These are phyloP conservation scores for Eupithecia subumbrata DNA, from an alignment of 2,888 invertebrate species.

Conservation along the genomic window DNA sequence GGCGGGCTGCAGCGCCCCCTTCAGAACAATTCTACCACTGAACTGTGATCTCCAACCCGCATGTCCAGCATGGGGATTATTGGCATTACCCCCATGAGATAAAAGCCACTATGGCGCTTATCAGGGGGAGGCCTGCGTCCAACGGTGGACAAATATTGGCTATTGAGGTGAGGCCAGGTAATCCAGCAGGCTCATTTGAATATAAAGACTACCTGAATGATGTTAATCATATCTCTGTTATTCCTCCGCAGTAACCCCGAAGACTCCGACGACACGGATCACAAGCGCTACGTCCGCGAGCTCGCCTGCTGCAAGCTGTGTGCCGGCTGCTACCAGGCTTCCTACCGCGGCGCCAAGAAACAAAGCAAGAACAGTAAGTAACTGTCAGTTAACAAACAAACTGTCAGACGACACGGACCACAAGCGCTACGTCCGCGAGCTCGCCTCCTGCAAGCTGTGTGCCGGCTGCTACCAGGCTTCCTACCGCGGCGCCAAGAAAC, in stretches of 20 bases:
- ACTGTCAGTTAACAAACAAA: background rate
- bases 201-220: background rate
- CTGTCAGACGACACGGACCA: background rate
- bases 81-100: no score
- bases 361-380: conserved; percentile 35
- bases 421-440: conserved; percentile 47
- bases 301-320: conserved; percentile 62
- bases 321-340: conserved; percentile 69
- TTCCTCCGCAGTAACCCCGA: background rate
- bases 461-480: conserved; percentile 71
- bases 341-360: conserved; percentile 62
- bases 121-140: no score
- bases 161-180: no score
- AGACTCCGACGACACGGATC: background rate
- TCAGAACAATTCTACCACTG: no score
- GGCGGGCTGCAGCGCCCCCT: no score
- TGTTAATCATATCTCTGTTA: background rate
- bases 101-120: no score
- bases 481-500: conserved; percentile 59
- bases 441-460: conserved; percentile 62
- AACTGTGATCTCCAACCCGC: no score
- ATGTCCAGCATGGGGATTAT: no score
- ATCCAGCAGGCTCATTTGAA: no score
- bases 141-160: no score
- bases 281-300: conserved; percentile 47